These are phyloP conservation scores for Ictalurus punctatus DNA, from an alignment of 2,113 vertebrate genomes.

Conservation along the genomic window DNA sequence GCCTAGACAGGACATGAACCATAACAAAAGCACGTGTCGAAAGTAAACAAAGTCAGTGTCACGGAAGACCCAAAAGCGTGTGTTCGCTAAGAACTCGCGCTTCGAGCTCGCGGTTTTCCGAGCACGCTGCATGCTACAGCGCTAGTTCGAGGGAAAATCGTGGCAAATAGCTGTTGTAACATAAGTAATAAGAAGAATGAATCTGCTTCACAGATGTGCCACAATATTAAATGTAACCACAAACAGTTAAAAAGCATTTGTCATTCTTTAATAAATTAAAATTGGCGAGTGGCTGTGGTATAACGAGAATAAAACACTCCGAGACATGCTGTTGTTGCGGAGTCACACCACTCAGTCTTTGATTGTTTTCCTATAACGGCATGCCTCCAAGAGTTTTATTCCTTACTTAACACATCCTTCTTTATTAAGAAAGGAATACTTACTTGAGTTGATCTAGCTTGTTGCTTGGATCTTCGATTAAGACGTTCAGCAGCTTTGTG, in stretches of 20 bases:
- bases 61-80: too few relatives aligned
- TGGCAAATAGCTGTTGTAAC: not conserved
- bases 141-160: too few relatives aligned
- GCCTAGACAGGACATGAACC: too few relatives aligned
- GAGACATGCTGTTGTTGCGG: too few relatives aligned
- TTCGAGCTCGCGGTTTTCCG: too few relatives aligned
- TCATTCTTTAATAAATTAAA: not conserved
- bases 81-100: too few relatives aligned
- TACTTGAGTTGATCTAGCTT: constrained; percentile 40
- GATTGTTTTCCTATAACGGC: not conserved
- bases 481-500: constrained; percentile 10
- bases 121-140: too few relatives aligned
- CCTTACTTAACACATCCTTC: not conserved
- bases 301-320: too few relatives aligned
- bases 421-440: constrained; percentile 1
- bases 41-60: too few relatives aligned
- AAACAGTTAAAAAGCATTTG: not conserved
- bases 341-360: not conserved
- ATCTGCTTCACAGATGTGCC: not conserved
- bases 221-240: not conserved
- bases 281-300: not conserved
- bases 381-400: not conserved
- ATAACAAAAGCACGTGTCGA: too few relatives aligned
- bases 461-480: constrained; percentile 33
- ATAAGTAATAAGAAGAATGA: not conserved